These are phyloP conservation scores for Danio choprae DNA, from an alignment of 2,797 vertebrate species.

Conservation along the genomic window DNA sequence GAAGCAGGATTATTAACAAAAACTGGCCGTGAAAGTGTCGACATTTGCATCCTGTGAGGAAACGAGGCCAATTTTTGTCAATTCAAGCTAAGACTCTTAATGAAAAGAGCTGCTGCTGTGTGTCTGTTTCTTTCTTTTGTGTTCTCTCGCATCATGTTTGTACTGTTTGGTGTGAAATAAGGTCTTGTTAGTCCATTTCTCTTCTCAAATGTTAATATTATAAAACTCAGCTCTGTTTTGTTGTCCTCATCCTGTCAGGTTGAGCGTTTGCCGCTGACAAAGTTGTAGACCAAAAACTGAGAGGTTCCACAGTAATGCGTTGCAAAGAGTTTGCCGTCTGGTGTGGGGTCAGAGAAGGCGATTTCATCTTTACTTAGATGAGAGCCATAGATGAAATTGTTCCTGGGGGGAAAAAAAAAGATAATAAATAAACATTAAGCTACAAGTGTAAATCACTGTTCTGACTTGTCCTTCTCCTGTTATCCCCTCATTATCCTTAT, in stretches of 20 bases:
- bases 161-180: constrained; percentile 22
- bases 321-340: constrained; percentile 97
- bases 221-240: constrained; percentile 27
- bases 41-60: constrained; percentile 25
- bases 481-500: too few species aligned
- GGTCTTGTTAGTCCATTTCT: constrained; percentile 7
- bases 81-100: constrained; percentile 11
- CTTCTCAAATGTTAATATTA: constrained; percentile 7
- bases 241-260: constrained; percentile 55
- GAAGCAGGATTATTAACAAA: constrained; percentile 39
- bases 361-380: constrained; percentile 98
- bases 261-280: constrained; percentile 85
- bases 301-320: constrained; percentile 96
- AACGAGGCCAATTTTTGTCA: constrained; percentile 2
- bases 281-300: constrained; percentile 98
- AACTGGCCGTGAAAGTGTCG: constrained; percentile 39
- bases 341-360: constrained; percentile 98
- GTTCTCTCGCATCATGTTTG: constrained; percentile 32
- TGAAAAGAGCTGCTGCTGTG: constrained; percentile 14
- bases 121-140: not conserved
- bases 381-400: constrained; percentile 96
- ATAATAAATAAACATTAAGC: not conserved
- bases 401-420: constrained; percentile 78
- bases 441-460: too few species aligned
- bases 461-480: too few species aligned